These are phyloP conservation scores for Sthenelais limicola DNA, from an alignment of 2,888 invertebrate species.

Conservation along the genomic window DNA sequence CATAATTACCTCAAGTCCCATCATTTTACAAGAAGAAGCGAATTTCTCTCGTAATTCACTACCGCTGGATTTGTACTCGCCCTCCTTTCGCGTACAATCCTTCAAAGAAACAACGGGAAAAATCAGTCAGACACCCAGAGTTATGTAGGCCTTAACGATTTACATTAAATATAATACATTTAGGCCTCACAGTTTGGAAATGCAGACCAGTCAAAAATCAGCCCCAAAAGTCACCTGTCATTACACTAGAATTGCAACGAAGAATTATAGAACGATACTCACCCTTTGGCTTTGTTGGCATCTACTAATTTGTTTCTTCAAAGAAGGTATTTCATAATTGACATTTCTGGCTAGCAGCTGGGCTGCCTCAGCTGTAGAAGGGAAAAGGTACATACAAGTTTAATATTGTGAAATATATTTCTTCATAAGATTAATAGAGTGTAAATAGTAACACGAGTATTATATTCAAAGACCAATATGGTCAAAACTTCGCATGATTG, in stretches of 20 bases:
- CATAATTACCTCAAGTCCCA: conserved; percentile 77
- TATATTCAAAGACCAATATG: too few species aligned
- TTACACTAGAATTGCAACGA: too few species aligned
- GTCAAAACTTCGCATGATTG: too few species aligned
- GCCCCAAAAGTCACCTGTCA: too few species aligned
- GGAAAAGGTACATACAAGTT: background rate
- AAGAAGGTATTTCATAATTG: conserved; percentile 92
- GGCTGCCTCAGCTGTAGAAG: conserved; percentile 85
- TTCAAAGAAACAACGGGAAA: too few species aligned
- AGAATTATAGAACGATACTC: too few species aligned
- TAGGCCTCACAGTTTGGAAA: too few species aligned
- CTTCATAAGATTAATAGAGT: background rate
- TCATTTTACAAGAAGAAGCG: conserved; percentile 82
- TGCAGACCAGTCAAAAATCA: too few species aligned
- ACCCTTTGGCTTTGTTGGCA: conserved; percentile 84
- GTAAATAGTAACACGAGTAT: conserved; percentile 33
- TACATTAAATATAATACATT: too few species aligned
- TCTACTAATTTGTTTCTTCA: conserved; percentile 92
- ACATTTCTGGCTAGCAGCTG: conserved; percentile 94
- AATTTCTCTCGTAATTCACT: conserved; percentile 85
- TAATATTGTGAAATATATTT: background rate
- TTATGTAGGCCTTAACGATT: too few species aligned
- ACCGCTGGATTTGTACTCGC: conserved; percentile 87
- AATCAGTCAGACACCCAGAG: too few species aligned
- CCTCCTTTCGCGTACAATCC: conserved; percentile 87